Evolutionary conservation across 2,797 vertebrate genomes (phyloP), one percentile per base, ranked within the genome.

Genomic region (Neopelma chrysocephalum): DNA sequence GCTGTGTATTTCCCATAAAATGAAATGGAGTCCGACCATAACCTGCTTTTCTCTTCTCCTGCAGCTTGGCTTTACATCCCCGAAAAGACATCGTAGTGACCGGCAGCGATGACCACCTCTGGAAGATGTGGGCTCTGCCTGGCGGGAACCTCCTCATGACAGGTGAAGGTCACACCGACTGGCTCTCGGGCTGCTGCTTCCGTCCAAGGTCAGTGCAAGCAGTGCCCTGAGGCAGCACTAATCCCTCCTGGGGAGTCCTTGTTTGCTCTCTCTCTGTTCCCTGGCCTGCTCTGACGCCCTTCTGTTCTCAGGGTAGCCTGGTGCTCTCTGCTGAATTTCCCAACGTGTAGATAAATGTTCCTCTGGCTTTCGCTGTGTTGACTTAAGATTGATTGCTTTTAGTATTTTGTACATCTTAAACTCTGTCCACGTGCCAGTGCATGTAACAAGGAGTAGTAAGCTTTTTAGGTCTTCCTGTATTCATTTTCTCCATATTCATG

Each of bases 171-270:
- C 99, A 99, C 96, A 98, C 97, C 1, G 99, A 99, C 66, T 99
- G 98, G 98, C 95, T 99, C 81, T 98, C 98, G 0, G 97, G 97
- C 68, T 99, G 99, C 97, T 98, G 98, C 96, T 99, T 99, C 93
- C 98, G 98, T 70, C 98, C 98, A 82, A 98, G 98, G 98, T 98
- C 66, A 97, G 98, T 97, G 61, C 62, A 92, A 48, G 68, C n/a
- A 73, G 45, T 18, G 20, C 81, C 83, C 53, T 43, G 62, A 51
- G 11, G 11, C 4, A 71, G 43, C 19, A 43, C 87, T 84, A 26
- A 87, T 93, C 75, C 93, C 69, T 88, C 42, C 57, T 54, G 86
- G 68, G 77, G 65, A 48, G 12, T 26, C 14, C 53, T 79, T 96
- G 32, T 94, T 93, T 90, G 43, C 64, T 66, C 66, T 93, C 21